Base-by-base conservation (phyloP, 2,888 invertebrate genomes). In the Coenonympha glycerion region DNA sequence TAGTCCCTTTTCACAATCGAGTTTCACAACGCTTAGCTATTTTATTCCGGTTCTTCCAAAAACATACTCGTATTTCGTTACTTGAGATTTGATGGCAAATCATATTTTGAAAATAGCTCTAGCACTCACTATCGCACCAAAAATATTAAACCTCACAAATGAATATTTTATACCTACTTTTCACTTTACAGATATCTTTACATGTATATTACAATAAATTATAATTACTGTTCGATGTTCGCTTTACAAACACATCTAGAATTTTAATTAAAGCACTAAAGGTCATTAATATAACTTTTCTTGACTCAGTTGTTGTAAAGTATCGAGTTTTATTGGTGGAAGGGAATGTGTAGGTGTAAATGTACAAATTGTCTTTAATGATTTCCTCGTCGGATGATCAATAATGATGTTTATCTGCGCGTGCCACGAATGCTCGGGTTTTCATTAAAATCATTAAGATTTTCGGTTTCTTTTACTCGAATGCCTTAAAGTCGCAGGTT, bases 211-310 rank as follows among this genome's bases (percentile, higher is more conserved):
- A n/a, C n/a, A n/a, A n/a, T n/a, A n/a, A n/a, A 4, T 28, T 30
- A 11, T 18, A 34, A 34, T 36, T n/a, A 6, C 8, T 31, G 8
- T 15, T 31, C 0, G 16, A 30, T 18, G 36, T n/a, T 36, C 16
- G 13, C 28, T 18, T 11, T 11, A 46, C 36, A 34, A 19, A 46
- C 22, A 6, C 28, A 28, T 15, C 8, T 15, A 48, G 47, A 54
- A 40, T 40, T 50, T 9, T 24, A 53, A 50, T 47, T 47, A 47
- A 34, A 31, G 11, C 19, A 11, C 22, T 33, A 33, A 2, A 8
- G 40, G 18, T 48, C 40, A 47, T 51, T 51, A 51, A 22, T 49
- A 33, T 28, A 53, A 42, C 16, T 46, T 53, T 46, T 42, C 53
- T 49, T 30, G 42, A 41, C 22, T 41, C n/a, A 3, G 40, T 31